A percentile compares a stretch with the other conserved stretches of the same genome.
phyloP scores from a whole-genome alignment of 2,888 invertebrate species.

The Tuta absoluta region DNA sequence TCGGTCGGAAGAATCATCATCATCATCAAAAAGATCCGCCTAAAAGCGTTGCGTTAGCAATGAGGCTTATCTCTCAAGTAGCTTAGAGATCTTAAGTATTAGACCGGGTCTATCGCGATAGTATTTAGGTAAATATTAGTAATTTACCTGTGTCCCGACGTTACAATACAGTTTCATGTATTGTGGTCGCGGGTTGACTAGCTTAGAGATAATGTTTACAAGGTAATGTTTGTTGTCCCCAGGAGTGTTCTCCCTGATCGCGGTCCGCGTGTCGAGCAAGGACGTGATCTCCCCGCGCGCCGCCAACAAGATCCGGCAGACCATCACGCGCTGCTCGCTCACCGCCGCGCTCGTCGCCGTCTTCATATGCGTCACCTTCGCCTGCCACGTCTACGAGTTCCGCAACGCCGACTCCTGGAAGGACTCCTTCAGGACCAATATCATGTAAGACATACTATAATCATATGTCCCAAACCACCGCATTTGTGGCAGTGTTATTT shows the following conservation, averaged over 20 bases:
- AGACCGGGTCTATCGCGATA: too few relatives aligned
- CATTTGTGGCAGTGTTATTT: too few relatives aligned
- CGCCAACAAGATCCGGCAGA: slow-evolving; percentile 91
- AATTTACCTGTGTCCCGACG: too few relatives aligned
- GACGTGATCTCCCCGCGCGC: slow-evolving; percentile 92
- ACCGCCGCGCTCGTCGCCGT: slow-evolving; percentile 89
- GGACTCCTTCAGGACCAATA: slow-evolving; percentile 87
- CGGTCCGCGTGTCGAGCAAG: slow-evolving; percentile 89
- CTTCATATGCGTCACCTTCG: slow-evolving; percentile 89
- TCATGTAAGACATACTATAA: slow-evolving; percentile 84
- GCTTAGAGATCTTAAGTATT: too few relatives aligned
- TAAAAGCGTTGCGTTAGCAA: too few relatives aligned
- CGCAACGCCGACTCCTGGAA: slow-evolving; percentile 88
- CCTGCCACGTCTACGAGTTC: slow-evolving; percentile 92
- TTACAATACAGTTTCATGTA: too few relatives aligned
- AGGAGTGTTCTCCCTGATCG: slow-evolving; percentile 90
- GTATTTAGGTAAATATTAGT: too few relatives aligned
- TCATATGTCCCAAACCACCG: too few relatives aligned
- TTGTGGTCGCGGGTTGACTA: too few relatives aligned
- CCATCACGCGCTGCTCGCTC: slow-evolving; percentile 91
- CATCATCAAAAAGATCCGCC: too few relatives aligned
- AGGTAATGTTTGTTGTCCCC: slow-evolving; percentile 18
- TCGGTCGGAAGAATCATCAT: too few relatives aligned
- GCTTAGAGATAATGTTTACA: too few relatives aligned
- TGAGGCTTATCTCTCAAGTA: not conserved